A percentile compares a stretch with the other conserved stretches of the same genome.
Evolutionary conservation across 2,888 invertebrate species (phyloP).

Genomic region (Pogonocherus hispidulus): DNA sequence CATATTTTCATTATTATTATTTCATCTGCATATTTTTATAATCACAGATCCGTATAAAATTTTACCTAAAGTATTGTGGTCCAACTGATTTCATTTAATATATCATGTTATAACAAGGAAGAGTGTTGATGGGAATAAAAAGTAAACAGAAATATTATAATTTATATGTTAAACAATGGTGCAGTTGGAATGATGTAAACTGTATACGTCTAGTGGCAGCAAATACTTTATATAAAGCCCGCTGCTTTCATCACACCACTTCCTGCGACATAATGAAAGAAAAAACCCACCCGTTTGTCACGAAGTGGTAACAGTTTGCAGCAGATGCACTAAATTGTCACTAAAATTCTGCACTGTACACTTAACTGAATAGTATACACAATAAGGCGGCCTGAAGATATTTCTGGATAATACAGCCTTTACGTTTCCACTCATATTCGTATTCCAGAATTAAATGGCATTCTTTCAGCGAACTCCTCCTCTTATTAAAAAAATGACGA

Average conservation of each 20-base stretch:
- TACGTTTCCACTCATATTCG: slow-evolving; percentile 3
- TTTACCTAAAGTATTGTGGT: too few relatives aligned
- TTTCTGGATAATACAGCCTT: slow-evolving; percentile 7
- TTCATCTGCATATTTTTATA: too few relatives aligned
- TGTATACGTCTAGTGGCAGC: too few relatives aligned
- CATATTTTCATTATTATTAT: too few relatives aligned
- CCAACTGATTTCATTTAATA: too few relatives aligned
- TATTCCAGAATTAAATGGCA: neutral
- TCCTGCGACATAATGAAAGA: slow-evolving; percentile 60
- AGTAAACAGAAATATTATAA: neutral
- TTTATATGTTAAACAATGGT: neutral
- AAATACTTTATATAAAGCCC: too few relatives aligned
- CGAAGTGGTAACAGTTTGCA: slow-evolving; percentile 61
- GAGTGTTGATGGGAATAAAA: too few relatives aligned
- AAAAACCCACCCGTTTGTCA: slow-evolving; percentile 63
- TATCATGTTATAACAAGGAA: too few relatives aligned
- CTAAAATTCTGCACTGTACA: slow-evolving; percentile 54
- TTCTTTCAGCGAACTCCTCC: too few relatives aligned
- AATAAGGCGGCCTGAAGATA: neutral
- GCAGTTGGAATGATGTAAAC: too few relatives aligned
- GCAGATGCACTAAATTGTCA: slow-evolving; percentile 61
- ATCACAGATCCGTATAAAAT: too few relatives aligned
- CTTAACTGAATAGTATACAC: slow-evolving; percentile 4
- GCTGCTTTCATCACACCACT: slow-evolving; percentile 10
- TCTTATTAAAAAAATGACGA: too few relatives aligned